Evolutionary conservation across 2,888 invertebrate genomes (phyloP).

Genomic region (Troides aeacus): DNA sequence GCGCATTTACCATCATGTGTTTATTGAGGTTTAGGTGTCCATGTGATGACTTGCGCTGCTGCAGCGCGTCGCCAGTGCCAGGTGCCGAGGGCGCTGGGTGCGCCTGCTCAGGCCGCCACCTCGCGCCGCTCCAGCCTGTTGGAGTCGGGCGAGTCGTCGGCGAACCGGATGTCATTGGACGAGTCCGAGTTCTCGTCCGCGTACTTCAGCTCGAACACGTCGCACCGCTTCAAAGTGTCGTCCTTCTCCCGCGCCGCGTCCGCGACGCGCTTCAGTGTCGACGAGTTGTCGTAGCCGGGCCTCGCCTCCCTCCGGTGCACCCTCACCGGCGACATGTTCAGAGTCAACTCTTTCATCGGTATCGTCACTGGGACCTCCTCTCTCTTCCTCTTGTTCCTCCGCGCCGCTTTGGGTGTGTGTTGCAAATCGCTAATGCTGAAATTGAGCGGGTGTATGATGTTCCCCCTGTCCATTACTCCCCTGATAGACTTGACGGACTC

Average conservation of each 20-base stretch:
- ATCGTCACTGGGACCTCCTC: constrained; percentile 56
- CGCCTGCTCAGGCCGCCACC: constrained; percentile 51
- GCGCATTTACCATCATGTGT: too few relatives aligned
- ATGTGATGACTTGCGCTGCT: too few relatives aligned
- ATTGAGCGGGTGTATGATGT: constrained; percentile 73
- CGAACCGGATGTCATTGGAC: constrained; percentile 72
- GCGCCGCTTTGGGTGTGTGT: constrained; percentile 61
- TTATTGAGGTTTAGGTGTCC: too few relatives aligned
- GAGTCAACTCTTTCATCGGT: constrained; percentile 67
- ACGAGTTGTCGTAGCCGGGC: constrained; percentile 54
- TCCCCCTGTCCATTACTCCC: constrained; percentile 62
- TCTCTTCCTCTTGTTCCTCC: constrained; percentile 60
- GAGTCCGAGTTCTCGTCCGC: constrained; percentile 85
- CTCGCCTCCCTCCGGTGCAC: constrained; percentile 59
- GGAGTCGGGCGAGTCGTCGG: constrained; percentile 73
- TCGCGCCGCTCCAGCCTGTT: constrained; percentile 67
- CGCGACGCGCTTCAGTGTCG: constrained; percentile 82
- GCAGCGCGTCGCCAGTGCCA: too few relatives aligned
- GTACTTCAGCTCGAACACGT: constrained; percentile 84
- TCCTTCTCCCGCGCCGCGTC: constrained; percentile 82
- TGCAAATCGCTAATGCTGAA: constrained; percentile 74
- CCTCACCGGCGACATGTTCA: constrained; percentile 63
- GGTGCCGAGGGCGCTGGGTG: not conserved
- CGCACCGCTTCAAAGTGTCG: constrained; percentile 77
- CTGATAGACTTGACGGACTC: constrained; percentile 63